These are phyloP conservation scores for Paradoxurus hermaphroditus DNA, from an alignment of 2,113 vertebrate genomes.

Conservation along the genomic window DNA sequence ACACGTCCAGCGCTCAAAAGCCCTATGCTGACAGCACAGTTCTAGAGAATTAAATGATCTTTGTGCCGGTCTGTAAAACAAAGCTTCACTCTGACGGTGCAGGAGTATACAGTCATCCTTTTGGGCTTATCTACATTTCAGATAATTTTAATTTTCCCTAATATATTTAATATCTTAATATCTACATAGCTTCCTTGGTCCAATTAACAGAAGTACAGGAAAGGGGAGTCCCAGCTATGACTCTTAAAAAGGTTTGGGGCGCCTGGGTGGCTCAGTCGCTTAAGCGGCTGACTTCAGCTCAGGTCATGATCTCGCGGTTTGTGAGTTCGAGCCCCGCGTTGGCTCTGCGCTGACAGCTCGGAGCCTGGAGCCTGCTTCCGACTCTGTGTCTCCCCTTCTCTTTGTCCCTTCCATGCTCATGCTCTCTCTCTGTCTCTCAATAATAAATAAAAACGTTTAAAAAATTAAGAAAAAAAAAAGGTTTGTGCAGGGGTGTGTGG, in stretches of 20 bases:
- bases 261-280: too few species aligned
- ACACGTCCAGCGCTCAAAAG: neutral
- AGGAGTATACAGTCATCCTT: neutral
- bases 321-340: too few species aligned
- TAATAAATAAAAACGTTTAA: too few species aligned
- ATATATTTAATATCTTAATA: neutral
- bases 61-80: neutral
- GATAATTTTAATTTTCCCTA: neutral
- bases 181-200: neutral
- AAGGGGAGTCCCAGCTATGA: neutral
- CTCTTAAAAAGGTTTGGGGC: neutral
- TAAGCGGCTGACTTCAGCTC: too few species aligned
- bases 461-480: too few species aligned
- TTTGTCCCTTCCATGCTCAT: too few species aligned
- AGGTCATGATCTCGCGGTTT: too few species aligned
- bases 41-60: neutral
- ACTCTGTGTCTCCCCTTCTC: too few species aligned
- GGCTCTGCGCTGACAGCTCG: too few species aligned
- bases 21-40: neutral
- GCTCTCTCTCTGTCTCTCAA: too few species aligned
- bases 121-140: neutral
- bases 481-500: too few species aligned
- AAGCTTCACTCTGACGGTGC: neutral
- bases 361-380: too few species aligned
- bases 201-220: neutral